A percentile compares a stretch with the other conserved stretches of the same genome.
These are phyloP conservation scores for Novumbra hubbsi DNA, from an alignment of 2,797 vertebrate species.

Conservation along the genomic window DNA sequence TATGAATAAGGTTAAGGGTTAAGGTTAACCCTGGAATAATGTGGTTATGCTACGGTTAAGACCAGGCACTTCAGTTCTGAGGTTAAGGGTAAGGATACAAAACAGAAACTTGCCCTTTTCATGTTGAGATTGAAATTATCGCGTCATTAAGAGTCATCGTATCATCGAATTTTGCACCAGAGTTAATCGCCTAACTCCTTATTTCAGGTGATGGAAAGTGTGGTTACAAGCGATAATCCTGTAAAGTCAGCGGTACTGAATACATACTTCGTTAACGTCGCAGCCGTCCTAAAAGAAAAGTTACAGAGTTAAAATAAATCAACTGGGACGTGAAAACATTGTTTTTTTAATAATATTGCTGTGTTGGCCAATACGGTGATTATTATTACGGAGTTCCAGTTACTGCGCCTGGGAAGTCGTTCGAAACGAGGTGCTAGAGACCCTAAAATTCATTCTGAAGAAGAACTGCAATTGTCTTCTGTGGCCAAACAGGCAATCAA, in stretches of 20 bases:
- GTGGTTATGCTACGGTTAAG: too few relatives aligned
- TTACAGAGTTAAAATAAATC: neutral
- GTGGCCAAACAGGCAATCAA: neutral
- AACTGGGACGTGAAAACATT: neutral
- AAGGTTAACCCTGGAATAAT: too few relatives aligned
- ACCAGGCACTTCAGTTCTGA: too few relatives aligned
- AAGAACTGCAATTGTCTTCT: neutral
- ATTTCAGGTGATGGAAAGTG: neutral
- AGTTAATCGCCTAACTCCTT: neutral
- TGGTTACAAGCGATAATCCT: neutral
- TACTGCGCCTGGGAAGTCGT: slow-evolving; percentile 5
- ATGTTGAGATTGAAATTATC: too few relatives aligned
- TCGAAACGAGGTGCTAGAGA: neutral
- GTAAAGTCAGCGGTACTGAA: neutral
- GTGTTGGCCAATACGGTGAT: neutral
- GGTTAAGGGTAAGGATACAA: too few relatives aligned
- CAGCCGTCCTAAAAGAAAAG: neutral
- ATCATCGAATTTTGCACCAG: too few relatives aligned
- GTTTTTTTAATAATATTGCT: neutral
- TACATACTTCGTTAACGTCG: neutral
- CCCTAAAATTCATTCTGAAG: neutral
- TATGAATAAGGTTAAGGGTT: too few relatives aligned
- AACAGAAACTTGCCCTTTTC: too few relatives aligned
- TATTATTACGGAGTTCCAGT: neutral
- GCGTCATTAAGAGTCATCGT: too few relatives aligned